Evolutionary conservation across 1,140 invertebrate genomes (phyloP).

Genomic region (Galleria mellonella): DNA sequence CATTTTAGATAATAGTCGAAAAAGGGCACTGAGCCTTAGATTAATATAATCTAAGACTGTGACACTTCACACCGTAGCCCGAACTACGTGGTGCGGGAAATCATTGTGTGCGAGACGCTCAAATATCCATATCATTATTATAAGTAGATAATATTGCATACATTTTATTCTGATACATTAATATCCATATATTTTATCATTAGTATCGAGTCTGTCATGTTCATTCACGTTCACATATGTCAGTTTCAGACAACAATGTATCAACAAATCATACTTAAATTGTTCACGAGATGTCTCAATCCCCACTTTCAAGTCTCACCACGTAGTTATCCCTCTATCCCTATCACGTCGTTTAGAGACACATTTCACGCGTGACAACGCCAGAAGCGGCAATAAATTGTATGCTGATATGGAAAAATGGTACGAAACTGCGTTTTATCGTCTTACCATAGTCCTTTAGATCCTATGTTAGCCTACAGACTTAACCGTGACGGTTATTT

Average conservation of each 20-base stretch:
- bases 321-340: constrained; percentile 45
- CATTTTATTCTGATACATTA: too few relatives aligned
- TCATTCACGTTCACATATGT: too few relatives aligned
- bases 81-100: too few relatives aligned
- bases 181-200: too few relatives aligned
- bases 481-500: constrained; percentile 20
- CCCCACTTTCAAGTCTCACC: constrained; percentile 13
- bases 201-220: too few relatives aligned
- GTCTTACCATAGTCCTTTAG: constrained; percentile 13
- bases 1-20: too few relatives aligned
- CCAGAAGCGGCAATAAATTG: constrained; percentile 48
- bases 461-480: constrained; percentile 13
- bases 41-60: too few relatives aligned
- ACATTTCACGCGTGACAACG: constrained; percentile 46
- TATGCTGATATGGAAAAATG: constrained; percentile 40
- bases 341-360: constrained; percentile 40
- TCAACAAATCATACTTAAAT: background rate
- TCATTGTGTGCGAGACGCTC: too few relatives aligned
- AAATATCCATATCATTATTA: too few relatives aligned
- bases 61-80: too few relatives aligned
- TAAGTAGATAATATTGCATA: too few relatives aligned
- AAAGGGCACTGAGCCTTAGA: too few relatives aligned
- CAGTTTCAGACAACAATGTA: background rate
- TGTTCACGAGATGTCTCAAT: constrained; percentile 6
- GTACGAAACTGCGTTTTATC: constrained; percentile 34